A percentile compares a stretch with the other conserved stretches of the same genome.
Evolutionary conservation across 2,888 invertebrate species (phyloP).

Genomic region (Lysandra coridon): DNA sequence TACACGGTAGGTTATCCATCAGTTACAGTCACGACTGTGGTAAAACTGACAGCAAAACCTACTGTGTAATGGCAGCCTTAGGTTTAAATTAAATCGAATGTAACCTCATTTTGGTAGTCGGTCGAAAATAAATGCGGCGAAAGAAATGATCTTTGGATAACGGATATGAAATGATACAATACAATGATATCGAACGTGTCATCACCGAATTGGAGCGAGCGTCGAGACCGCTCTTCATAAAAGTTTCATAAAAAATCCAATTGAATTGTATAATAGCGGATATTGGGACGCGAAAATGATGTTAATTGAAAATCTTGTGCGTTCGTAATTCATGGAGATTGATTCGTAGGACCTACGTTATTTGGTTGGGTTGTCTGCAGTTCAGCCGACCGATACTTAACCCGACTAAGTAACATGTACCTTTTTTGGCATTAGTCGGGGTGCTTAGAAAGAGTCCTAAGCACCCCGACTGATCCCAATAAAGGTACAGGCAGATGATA

Average conservation of each 20-base stretch:
- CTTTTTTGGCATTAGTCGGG: too few relatives aligned
- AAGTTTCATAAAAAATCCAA: slow-evolving; percentile 7
- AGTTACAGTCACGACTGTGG: too few relatives aligned
- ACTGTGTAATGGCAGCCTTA: too few relatives aligned
- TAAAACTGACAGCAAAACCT: too few relatives aligned
- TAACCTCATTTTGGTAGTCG: neutral
- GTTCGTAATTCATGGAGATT: neutral
- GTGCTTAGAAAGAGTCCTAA: neutral
- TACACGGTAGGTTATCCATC: too few relatives aligned
- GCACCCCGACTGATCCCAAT: too few relatives aligned
- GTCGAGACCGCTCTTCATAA: neutral
- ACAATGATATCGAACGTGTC: slow-evolving; percentile 23
- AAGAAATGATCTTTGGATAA: neutral
- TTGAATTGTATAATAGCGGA: neutral
- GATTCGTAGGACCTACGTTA: neutral
- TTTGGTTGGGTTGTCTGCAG: neutral
- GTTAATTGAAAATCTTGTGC: neutral
- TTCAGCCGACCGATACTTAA: too few relatives aligned
- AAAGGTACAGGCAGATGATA: too few relatives aligned
- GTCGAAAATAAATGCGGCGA: neutral
- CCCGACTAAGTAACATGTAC: too few relatives aligned
- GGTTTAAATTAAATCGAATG: too few relatives aligned
- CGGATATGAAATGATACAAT: slow-evolving; percentile 5
- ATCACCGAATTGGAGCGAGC: neutral
- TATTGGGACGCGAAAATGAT: neutral